Conservation (phyloP, 2,797 vertebrate genomes). For the Synaphobranchus kaupii region DNA sequence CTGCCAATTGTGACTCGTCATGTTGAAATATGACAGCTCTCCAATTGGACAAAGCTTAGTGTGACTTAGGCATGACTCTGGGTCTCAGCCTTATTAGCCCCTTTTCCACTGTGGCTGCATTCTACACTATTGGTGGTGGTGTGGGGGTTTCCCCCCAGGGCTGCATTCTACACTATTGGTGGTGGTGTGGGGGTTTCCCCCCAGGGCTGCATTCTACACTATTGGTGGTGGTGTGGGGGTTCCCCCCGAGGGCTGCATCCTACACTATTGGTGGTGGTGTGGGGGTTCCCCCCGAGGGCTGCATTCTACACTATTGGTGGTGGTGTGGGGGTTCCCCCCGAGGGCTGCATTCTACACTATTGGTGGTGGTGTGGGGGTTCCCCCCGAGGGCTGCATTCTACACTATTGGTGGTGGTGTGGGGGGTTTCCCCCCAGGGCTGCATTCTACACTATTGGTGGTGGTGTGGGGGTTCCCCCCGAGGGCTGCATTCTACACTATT, state of each 20-base stretch:
- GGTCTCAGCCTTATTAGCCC: neutral
- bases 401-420: neutral
- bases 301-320: neutral
- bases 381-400: neutral
- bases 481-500: neutral
- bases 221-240: neutral
- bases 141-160: neutral
- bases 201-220: neutral
- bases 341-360: neutral
- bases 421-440: neutral
- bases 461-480: neutral
- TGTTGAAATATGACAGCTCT: neutral
- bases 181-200: neutral
- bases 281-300: neutral
- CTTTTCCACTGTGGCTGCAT: too few relatives aligned
- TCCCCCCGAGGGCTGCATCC: neutral
- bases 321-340: neutral
- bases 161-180: neutral
- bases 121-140: neutral
- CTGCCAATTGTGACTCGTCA: neutral
- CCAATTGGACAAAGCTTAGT: neutral
- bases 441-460: neutral
- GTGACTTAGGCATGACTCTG: neutral
- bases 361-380: neutral
- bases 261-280: neutral